phyloP scores from a whole-genome alignment of 2,888 invertebrate genomes.

The Laspeyria flexula region DNA sequence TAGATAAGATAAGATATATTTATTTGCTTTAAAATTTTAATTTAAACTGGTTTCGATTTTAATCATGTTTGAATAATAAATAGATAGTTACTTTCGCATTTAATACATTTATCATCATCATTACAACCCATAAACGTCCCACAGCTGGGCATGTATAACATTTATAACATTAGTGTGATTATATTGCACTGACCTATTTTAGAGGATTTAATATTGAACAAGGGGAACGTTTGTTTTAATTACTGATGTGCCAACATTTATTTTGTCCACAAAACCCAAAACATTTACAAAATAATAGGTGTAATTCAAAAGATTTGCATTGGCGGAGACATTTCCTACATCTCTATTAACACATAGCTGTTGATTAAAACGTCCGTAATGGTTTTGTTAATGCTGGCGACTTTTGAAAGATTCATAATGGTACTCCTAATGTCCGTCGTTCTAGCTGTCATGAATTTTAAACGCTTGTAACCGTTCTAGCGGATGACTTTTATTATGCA shows the following conservation, averaged over 20 bases:
- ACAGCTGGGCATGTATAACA: too few relatives aligned
- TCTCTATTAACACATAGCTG: conserved; percentile 19
- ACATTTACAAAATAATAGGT: conserved; percentile 50
- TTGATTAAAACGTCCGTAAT: conserved; percentile 47
- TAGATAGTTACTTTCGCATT: too few relatives aligned
- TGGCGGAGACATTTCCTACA: conserved; percentile 47
- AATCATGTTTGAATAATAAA: too few relatives aligned
- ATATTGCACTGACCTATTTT: too few relatives aligned
- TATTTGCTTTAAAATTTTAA: too few relatives aligned
- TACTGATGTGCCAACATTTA: neutral
- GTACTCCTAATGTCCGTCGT: conserved; percentile 31
- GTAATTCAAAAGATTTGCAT: conserved; percentile 65
- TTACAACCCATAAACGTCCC: too few relatives aligned
- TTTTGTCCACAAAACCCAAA: conserved; percentile 29
- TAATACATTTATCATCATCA: too few relatives aligned
- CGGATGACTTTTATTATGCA: conserved; percentile 33
- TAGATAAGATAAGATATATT: too few relatives aligned
- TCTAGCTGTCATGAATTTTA: conserved; percentile 29
- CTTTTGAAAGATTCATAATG: conserved; percentile 48
- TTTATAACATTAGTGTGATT: too few relatives aligned
- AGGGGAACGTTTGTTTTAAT: too few relatives aligned
- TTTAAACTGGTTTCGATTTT: too few relatives aligned
- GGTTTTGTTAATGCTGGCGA: conserved; percentile 50
- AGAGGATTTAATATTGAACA: too few relatives aligned
- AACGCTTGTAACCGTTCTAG: conserved; percentile 18